Evolutionary conservation across 2,888 invertebrate species (phyloP), one percentile per base, ranked within the genome.

Genomic region (Luperina testacea): DNA sequence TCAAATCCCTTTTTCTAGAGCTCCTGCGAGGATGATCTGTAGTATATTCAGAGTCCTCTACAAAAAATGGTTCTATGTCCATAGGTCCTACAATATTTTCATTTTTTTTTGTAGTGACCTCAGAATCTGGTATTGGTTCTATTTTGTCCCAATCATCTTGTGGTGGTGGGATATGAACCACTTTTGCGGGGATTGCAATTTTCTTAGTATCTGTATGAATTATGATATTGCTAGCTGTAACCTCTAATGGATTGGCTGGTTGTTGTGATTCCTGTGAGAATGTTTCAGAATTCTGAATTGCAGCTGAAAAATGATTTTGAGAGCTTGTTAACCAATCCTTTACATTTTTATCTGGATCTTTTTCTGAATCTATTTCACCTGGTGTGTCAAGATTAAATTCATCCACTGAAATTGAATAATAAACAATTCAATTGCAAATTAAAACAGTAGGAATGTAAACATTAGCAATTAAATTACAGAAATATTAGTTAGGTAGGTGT

Each of bases 111-210:
- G 67, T 69, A 42, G 84, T 82, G 67, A 90, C 90, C 84, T 95
- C 94, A 78, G 90, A 85, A 74, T 95, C 94, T 69, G 94, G 92
- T 80, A 96, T 86, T 75, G 84, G 84, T 90, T 96, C 96, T 87
- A 97, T 96, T 91, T 95, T 95, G 82, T 96, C 96, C 96, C 95
- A 96, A 89, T 96, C 96, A 89, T 94, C 94, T 91, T 96, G 96
- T 76, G 92, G 88, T 82, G 90, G 89, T 80, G 91, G 90, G 7
- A 91, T 86, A 91, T 90, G 89, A 71, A 92, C 82, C 70, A 92
- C 87, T 88, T 93, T 93, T 69, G 86, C 78, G 64, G 93, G 90
- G 78, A 84, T 92, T 65, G 64, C 81, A 78, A 81, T 82, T 81
- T 92, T 94, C 80, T 91, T 92, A 51, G 89, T 91, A 67, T 87